Base-by-base conservation (phyloP, 2,797 vertebrate genomes). In the Eulemur rubriventer region DNA sequence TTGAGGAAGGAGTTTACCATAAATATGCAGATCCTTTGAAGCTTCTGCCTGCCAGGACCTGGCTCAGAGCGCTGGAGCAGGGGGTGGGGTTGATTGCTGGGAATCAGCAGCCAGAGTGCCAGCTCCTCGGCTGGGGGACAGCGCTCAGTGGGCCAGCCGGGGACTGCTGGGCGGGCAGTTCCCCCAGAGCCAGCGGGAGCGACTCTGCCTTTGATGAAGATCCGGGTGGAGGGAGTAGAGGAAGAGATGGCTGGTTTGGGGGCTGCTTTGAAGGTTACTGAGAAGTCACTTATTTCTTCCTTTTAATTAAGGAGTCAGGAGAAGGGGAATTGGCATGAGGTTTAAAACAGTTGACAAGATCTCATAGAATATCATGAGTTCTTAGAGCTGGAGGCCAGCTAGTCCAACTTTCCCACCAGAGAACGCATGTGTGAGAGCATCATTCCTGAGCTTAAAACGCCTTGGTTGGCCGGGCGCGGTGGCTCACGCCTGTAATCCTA, bases 11-110 rank as follows among this genome's bases (percentile, higher is more conserved):
- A 65, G 80, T 96, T 97, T 86, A 85, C 84, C 14, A 79, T 57
- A 33, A 97, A 94, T 28, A 4, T 95, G 28, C 89, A 35, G 96
- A 83, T 95, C 80, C 98, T 41, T 79, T 92, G 96, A 98, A 96
- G 57, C 33, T 50, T 96, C 94, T 91, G 91, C 72, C 4, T 91
- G 91, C 72, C 4, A 28, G 75, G 67, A 50, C 91, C 94, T 90
- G 61, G 92, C 97, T 93, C 82, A 17, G 91, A 91, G 97, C 55
- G 1, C 83, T 7, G 0, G 26, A 2, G 86, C 11, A 0, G 24
- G 33, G 33, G 63, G 67, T 94, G 43, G 88, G 70, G 94, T 61
- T 73, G 96, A 2, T 65, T 94, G 94, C 97, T 96, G 73, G 93
- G 79, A 86, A 46, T 78, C 92, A 46, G 79, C 55, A 55, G 22